These are phyloP conservation scores for Phasianus colchicus DNA, from an alignment of 2,113 vertebrate genomes.

Conservation along the genomic window DNA sequence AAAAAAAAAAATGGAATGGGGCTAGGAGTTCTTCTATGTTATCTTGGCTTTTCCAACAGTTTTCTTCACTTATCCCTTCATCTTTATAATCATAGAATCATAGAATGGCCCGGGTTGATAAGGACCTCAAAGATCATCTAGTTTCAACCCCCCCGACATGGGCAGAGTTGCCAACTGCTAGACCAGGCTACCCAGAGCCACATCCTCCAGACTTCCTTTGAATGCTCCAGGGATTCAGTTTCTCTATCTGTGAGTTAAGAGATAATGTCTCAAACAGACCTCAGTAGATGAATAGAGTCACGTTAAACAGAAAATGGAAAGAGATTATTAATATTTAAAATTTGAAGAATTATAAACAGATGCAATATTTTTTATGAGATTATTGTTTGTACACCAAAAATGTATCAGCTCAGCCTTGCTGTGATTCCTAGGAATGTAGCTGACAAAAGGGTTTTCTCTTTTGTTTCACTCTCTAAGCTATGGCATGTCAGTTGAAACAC, in stretches of 20 bases:
- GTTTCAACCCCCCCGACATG: no score
- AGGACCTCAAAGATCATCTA: no score
- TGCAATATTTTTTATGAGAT: neutral
- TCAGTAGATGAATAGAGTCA: neutral
- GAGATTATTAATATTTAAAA: neutral
- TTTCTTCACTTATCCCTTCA: neutral
- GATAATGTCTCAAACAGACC: neutral
- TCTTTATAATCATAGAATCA: neutral
- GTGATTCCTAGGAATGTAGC: neutral
- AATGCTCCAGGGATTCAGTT: neutral
- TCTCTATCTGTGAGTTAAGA: neutral
- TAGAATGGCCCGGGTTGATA: no score
- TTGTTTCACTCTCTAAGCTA: neutral
- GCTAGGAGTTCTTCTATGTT: neutral
- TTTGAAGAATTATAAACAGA: neutral
- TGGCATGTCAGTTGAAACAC: neutral
- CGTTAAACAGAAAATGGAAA: neutral
- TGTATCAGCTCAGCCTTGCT: neutral
- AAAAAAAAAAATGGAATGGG: rapidly evolving
- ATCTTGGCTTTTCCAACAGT: neutral
- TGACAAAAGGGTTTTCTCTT: neutral
- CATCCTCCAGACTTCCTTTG: no score
- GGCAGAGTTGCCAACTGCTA: no score
- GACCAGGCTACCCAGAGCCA: no score
- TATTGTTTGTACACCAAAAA: neutral